phyloP scores from a whole-genome alignment of 2,797 vertebrate species.

The Pipistrellus pygmaeus region DNA sequence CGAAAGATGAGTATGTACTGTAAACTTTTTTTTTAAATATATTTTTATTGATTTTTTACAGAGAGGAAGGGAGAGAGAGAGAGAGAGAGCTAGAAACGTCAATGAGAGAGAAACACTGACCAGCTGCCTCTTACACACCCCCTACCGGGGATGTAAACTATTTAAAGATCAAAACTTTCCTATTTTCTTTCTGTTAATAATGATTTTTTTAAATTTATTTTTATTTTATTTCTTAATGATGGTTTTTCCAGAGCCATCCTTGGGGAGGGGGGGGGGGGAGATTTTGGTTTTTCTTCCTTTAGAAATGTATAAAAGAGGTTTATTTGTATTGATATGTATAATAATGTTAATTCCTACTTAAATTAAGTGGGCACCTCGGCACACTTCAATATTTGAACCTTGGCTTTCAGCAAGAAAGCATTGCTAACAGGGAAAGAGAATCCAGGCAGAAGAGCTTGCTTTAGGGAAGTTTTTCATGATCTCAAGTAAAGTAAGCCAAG shows the following conservation, averaged over 20 bases:
- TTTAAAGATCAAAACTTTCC: constrained; percentile 30
- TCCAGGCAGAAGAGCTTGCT: not conserved
- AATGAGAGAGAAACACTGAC: too few species aligned
- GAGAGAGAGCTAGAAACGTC: too few species aligned
- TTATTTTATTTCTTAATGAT: constrained; percentile 26
- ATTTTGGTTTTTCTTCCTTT: not conserved
- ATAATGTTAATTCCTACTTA: not conserved
- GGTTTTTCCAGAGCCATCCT: not conserved
- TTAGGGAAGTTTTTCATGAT: not conserved
- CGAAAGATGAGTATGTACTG: not conserved
- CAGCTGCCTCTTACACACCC: too few species aligned
- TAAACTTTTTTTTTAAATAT: too few species aligned
- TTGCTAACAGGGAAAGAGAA: not conserved
- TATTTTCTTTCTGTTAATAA: constrained; percentile 22
- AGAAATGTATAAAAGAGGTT: not conserved
- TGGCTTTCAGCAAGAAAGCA: not conserved
- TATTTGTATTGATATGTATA: not conserved
- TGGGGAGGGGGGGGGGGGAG: too few species aligned
- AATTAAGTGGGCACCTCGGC: not conserved
- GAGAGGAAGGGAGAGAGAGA: too few species aligned
- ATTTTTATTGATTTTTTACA: too few species aligned
- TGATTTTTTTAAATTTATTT: not conserved
- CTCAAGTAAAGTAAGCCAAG: not conserved
- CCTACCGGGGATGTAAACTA: too few species aligned
- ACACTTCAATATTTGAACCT: not conserved